phyloP scores from a whole-genome alignment of 2,113 vertebrate genomes.

The Fukomys damarensis region DNA sequence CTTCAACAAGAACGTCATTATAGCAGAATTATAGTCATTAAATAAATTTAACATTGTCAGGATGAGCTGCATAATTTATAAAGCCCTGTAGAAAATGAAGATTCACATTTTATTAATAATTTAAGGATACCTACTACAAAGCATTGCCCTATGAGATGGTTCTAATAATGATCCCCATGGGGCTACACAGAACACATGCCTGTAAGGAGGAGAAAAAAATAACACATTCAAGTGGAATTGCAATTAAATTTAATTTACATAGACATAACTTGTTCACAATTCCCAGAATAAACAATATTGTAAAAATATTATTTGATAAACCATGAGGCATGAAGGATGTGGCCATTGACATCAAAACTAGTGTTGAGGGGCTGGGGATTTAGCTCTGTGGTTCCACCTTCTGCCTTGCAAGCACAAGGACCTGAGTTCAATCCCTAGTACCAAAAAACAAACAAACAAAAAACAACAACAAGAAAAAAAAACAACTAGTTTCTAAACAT shows the following conservation, averaged over 20 bases:
- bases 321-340: not conserved
- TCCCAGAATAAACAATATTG: not conserved
- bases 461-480: no score
- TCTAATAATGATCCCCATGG: not conserved
- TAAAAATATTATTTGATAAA: not conserved
- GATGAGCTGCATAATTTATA: not conserved
- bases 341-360: not conserved
- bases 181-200: not conserved
- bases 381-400: no score
- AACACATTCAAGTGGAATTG: not conserved
- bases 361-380: no score
- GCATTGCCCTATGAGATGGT: not conserved
- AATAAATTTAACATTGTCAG: not conserved
- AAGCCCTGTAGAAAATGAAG: not conserved
- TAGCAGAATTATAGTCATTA: not conserved
- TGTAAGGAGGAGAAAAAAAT: not conserved
- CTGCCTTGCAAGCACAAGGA: no score
- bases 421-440: no score
- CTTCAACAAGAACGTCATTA: not conserved
- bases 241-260: accelerated
- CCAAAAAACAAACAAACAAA: no score
- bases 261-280: not conserved
- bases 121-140: not conserved
- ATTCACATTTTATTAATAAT: not conserved
- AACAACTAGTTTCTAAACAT: not conserved